These are phyloP conservation scores for Xylota segnis DNA, from an alignment of 2,888 invertebrate genomes.

Conservation along the genomic window DNA sequence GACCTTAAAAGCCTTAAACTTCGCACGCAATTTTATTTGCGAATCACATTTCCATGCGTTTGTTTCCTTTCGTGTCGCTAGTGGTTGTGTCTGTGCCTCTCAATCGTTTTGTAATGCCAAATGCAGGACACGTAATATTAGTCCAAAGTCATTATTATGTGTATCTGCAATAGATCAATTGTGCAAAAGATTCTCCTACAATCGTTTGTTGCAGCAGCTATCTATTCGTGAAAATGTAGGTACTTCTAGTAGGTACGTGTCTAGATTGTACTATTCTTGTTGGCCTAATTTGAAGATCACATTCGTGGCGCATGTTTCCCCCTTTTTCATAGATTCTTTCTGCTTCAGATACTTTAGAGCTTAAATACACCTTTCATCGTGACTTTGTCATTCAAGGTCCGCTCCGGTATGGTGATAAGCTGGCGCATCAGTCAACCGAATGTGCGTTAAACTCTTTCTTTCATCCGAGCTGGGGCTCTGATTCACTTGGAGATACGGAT, in stretches of 20 bases:
- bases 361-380: conserved; percentile 18
- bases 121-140: conserved; percentile 4
- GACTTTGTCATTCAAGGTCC: conserved; percentile 37
- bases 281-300: conserved; percentile 37
- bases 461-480: conserved; percentile 13
- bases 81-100: not conserved
- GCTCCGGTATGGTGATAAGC: not conserved
- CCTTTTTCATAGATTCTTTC: not conserved
- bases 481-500: conserved; percentile 20
- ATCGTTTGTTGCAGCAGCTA: not conserved
- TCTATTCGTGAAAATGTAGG: not conserved
- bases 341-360: conserved; percentile 3
- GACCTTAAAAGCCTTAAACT: conserved; percentile 23
- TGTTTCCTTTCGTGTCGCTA: not conserved
- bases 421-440: not conserved
- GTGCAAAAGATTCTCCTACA: not conserved
- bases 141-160: not conserved
- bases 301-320: conserved; percentile 15
- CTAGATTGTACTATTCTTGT: conserved; percentile 13
- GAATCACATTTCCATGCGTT: conserved; percentile 10
- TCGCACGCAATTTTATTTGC: not conserved
- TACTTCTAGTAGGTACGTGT: conserved; percentile 29
- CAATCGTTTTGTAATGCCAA: conserved; percentile 6
- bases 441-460: conserved; percentile 46
- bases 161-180: not conserved